Percentiles rank a stretch among this genome's conserved stretches.
These are phyloP conservation scores for Desmophyllum pertusum DNA, from an alignment of 92 coral and sea anemone species.

Conservation along the genomic window DNA sequence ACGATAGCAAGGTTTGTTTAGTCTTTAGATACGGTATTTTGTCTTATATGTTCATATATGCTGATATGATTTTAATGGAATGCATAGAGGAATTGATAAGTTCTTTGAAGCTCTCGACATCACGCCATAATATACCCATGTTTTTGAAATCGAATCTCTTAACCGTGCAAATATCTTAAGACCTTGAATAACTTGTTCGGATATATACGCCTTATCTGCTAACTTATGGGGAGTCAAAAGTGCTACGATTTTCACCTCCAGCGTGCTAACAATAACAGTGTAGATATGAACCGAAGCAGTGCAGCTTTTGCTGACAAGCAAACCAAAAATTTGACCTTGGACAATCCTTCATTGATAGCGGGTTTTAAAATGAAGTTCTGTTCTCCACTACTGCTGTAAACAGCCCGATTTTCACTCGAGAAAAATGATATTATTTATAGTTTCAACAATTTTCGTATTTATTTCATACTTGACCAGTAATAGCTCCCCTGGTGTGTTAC, in stretches of 20 bases:
- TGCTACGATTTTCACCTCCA: constrained; percentile 4
- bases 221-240: background rate
- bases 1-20: constrained; percentile 13
- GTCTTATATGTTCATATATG: constrained; percentile 20
- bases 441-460: background rate
- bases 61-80: constrained; percentile 29
- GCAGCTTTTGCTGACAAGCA: background rate
- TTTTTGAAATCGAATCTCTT: constrained; percentile 19
- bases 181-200: constrained; percentile 1
- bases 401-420: background rate
- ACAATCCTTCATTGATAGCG: background rate
- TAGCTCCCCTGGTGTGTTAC: background rate
- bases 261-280: background rate
- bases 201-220: constrained; percentile 14
- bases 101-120: background rate
- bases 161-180: constrained; percentile 5
- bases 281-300: background rate
- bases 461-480: constrained; percentile 1
- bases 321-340: constrained; percentile 14
- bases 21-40: constrained; percentile 12
- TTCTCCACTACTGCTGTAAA: background rate
- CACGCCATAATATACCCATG: background rate
- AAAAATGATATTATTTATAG: background rate
- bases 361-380: background rate
- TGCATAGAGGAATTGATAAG: constrained; percentile 24